Conservation (phyloP, 2,888 invertebrate species). For the Sceliomorpha sp. region DNA sequence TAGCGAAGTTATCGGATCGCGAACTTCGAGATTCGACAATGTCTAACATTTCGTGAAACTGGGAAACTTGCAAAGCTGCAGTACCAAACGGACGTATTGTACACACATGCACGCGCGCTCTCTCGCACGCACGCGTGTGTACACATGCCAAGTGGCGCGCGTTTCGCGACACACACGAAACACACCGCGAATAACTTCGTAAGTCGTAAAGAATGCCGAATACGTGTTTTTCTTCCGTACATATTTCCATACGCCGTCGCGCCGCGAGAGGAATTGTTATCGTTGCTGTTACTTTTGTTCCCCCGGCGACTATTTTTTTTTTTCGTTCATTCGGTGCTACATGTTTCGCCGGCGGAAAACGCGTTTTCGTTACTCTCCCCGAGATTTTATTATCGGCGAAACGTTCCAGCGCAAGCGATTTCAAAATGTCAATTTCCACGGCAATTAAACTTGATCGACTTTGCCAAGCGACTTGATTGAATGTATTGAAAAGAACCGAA, state of each 20-base stretch:
- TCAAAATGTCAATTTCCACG: background rate
- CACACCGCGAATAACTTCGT: constrained; percentile 4
- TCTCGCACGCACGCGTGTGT: too few species aligned
- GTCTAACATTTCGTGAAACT: background rate
- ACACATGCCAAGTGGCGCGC: background rate
- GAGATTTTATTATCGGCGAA: too few species aligned
- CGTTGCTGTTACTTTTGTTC: too few species aligned
- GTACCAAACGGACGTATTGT: background rate
- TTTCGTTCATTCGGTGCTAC: too few species aligned
- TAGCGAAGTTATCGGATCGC: constrained; percentile 5
- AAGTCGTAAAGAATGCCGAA: background rate
- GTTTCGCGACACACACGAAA: background rate
- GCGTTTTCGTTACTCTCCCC: too few species aligned
- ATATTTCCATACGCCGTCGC: constrained; percentile 1
- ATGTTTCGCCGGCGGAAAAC: too few species aligned
- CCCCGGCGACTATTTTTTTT: too few species aligned
- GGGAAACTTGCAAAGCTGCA: constrained; percentile 2
- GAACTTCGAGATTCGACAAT: constrained; percentile 13
- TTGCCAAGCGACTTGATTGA: constrained; percentile 1
- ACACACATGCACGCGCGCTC: too few species aligned
- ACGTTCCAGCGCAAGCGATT: too few species aligned
- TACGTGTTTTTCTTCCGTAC: background rate
- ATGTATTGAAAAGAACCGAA: background rate
- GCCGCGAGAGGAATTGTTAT: background rate
- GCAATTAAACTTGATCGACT: background rate